These are phyloP conservation scores for Lampris megalopsis DNA, from an alignment of 2,113 vertebrate genomes.

Conservation along the genomic window DNA sequence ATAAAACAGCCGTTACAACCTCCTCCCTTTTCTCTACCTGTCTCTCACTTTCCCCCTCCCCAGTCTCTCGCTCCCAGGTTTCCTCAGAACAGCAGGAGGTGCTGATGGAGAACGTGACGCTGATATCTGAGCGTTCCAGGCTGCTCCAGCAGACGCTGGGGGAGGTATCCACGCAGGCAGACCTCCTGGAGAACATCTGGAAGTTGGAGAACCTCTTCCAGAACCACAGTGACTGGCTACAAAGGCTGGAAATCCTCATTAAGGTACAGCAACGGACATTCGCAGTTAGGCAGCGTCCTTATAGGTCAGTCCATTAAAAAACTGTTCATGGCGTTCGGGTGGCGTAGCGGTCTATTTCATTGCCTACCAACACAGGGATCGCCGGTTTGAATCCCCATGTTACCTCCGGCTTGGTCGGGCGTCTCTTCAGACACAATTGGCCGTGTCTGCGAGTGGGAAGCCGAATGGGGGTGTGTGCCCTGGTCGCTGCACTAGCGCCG, in stretches of 20 bases:
- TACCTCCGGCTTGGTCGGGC: too few species aligned
- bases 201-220: conserved; percentile 92
- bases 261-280: conserved; percentile 48
- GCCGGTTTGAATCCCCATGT: too few species aligned
- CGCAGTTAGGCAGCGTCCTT: not conserved
- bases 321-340: too few species aligned
- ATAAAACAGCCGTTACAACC: too few species aligned
- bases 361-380: too few species aligned
- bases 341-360: too few species aligned
- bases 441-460: too few species aligned
- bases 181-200: conserved; percentile 93
- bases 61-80: conserved; percentile 90
- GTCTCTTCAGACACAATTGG: too few species aligned
- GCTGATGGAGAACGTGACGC: conserved; percentile 87
- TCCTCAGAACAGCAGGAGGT: conserved; percentile 87
- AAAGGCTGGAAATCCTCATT: conserved; percentile 83
- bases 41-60: conserved; percentile 9
- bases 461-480: too few species aligned
- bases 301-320: too few species aligned
- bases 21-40: conserved; percentile 22
- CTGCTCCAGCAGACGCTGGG: conserved; percentile 85
- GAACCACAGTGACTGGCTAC: conserved; percentile 91
- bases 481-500: too few species aligned
- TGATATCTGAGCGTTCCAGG: conserved; percentile 85
- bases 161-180: conserved; percentile 85